phyloP scores from a whole-genome alignment of 2,113 vertebrate species.

The Neofelis nebulosa region DNA sequence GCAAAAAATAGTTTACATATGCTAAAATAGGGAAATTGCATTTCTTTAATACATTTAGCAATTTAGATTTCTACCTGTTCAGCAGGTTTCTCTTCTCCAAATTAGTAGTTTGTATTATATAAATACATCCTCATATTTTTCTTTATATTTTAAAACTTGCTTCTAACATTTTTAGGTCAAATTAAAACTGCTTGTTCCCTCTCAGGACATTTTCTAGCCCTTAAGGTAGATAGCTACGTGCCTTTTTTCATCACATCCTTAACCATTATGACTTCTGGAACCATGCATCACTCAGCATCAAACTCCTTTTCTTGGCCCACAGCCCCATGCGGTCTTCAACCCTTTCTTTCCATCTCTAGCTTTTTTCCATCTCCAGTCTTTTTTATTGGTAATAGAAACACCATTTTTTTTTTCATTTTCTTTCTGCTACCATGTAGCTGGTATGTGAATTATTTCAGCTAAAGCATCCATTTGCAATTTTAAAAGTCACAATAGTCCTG shows the following conservation, averaged over 20 bases:
- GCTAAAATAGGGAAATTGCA: neutral
- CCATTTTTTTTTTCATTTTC: neutral
- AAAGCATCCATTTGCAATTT: neutral
- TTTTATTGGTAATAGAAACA: neutral
- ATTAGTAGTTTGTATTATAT: slow-evolving; percentile 39
- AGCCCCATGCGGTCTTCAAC: neutral
- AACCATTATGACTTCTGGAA: neutral
- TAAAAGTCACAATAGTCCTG: neutral
- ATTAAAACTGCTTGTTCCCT: neutral
- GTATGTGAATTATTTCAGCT: slow-evolving; percentile 26
- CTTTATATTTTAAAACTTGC: slow-evolving; percentile 35
- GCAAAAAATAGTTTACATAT: neutral
- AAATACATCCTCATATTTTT: neutral
- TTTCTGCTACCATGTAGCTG: neutral
- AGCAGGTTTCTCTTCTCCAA: slow-evolving; percentile 36
- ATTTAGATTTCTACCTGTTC: slow-evolving; percentile 44
- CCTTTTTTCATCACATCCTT: neutral
- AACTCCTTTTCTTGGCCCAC: neutral
- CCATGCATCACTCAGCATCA: neutral
- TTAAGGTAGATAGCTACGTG: neutral
- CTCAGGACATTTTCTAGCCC: neutral
- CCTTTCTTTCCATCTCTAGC: neutral
- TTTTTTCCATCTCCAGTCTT: neutral
- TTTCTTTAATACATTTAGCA: slow-evolving; percentile 54
- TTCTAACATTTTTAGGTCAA: neutral